phyloP scores from a whole-genome alignment of 2,113 vertebrate species.

The Eurystomus gularis region DNA sequence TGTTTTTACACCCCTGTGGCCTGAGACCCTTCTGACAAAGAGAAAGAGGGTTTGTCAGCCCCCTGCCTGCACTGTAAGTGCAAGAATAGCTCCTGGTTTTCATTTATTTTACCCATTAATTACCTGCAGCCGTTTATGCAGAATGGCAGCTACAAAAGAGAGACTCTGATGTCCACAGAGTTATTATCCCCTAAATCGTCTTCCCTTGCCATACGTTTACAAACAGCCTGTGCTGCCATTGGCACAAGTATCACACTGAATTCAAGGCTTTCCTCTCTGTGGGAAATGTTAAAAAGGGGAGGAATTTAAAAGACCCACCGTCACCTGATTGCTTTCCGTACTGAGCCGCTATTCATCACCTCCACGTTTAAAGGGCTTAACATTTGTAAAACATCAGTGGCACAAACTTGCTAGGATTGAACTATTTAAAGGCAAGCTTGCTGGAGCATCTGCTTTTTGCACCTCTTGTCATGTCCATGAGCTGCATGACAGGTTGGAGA shows the following conservation, averaged over 20 bases:
- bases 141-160: not conserved
- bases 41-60: not conserved
- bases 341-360: not conserved
- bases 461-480: not conserved
- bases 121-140: not conserved
- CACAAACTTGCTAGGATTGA: not conserved
- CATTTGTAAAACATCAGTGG: not conserved
- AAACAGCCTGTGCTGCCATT: not conserved
- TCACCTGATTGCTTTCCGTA: conserved; percentile 6
- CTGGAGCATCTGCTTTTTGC: not conserved
- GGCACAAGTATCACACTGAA: not conserved
- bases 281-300: not conserved
- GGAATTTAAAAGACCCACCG: conserved; percentile 46
- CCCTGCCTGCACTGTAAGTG: not conserved
- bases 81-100: not conserved
- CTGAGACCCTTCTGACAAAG: not conserved
- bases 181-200: not conserved
- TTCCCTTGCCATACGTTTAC: not conserved
- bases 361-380: not conserved
- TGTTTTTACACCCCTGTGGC: not conserved
- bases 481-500: not conserved
- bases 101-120: not conserved
- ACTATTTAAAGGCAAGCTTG: not conserved
- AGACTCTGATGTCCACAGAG: not conserved
- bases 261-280: not conserved